Evolutionary conservation across 2,113 vertebrate species (phyloP).

Genomic region (Mustelus asterias): DNA sequence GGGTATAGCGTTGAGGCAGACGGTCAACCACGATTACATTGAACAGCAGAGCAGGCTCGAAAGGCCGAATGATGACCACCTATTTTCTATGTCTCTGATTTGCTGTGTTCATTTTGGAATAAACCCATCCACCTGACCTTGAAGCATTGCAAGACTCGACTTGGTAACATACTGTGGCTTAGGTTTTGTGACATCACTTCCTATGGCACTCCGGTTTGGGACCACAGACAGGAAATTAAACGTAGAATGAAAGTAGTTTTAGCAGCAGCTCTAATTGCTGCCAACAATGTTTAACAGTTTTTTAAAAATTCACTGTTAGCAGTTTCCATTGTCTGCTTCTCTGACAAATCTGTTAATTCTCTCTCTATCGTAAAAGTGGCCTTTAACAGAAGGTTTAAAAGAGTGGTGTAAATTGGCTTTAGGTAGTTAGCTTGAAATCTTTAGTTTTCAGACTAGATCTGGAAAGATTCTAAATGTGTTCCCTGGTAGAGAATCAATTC

Average conservation of each 20-base stretch:
- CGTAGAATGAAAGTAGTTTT: conserved; percentile 39
- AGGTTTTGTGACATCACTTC: conserved; percentile 48
- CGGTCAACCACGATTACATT: too few species aligned
- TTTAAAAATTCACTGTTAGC: neutral
- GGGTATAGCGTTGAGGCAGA: too few species aligned
- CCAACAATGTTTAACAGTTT: neutral
- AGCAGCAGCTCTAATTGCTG: neutral
- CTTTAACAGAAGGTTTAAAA: neutral
- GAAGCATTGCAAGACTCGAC: neutral
- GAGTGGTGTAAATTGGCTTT: neutral
- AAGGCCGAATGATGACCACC: too few species aligned
- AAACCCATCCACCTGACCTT: neutral
- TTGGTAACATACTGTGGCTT: neutral
- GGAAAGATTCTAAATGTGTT: neutral
- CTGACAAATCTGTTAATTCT: neutral
- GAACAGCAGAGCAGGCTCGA: too few species aligned
- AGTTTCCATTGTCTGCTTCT: neutral
- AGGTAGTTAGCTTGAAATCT: neutral
- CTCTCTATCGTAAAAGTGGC: neutral
- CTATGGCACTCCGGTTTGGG: conserved; percentile 31
- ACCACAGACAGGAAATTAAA: conserved; percentile 47
- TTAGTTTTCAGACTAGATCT: neutral
- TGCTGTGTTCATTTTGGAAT: neutral
- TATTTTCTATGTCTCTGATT: too few species aligned
- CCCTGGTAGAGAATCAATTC: neutral